Conservation (phyloP, 2,113 vertebrate species). For the Catharus fuscescens region DNA sequence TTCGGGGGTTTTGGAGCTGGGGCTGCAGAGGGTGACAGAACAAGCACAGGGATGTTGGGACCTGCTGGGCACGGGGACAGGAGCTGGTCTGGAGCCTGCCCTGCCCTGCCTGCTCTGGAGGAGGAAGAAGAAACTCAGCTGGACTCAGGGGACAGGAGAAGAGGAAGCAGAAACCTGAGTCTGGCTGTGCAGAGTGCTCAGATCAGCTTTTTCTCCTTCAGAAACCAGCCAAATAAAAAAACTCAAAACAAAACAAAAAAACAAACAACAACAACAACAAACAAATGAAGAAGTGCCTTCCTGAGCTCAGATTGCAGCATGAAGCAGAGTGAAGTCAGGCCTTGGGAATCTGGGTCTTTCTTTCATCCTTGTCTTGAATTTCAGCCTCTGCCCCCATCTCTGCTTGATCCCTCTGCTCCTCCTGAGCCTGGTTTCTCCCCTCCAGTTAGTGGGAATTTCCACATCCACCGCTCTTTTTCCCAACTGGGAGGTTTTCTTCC, state of each 20-base stretch:
- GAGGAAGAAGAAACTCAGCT: neutral
- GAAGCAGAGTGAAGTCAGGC: neutral
- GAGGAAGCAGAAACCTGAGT: neutral
- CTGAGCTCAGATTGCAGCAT: neutral
- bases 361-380: constrained; percentile 3
- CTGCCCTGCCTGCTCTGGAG: neutral
- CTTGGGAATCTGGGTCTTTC: neutral
- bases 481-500: neutral
- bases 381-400: neutral
- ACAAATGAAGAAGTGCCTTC: neutral
- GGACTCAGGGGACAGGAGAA: neutral
- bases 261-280: no score
- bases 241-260: no score
- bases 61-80: accelerated
- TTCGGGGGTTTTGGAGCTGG: neutral
- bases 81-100: neutral
- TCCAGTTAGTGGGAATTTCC: neutral
- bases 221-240: neutral
- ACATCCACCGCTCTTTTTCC: neutral
- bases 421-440: neutral
- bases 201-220: neutral
- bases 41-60: accelerated
- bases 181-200: neutral
- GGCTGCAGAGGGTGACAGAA: accelerated
- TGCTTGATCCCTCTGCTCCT: neutral